phyloP scores from a whole-genome alignment of 1,140 invertebrate species.

The Scaptodrosophila lebanonensis region DNA sequence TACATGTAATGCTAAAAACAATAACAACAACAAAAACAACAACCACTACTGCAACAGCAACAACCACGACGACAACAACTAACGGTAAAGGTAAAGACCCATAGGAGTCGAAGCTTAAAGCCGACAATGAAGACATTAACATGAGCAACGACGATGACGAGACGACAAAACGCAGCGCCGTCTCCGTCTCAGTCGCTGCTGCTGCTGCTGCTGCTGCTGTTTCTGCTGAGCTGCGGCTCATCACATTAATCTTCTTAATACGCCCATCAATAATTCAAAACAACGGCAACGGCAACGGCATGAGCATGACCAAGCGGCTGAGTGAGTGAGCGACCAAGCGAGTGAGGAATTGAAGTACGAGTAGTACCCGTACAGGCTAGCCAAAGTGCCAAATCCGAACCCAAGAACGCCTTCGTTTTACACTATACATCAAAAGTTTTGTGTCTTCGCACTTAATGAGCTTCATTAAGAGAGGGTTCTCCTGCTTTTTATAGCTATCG shows the following conservation, averaged over 20 bases:
- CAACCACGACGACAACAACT: conserved; percentile 2
- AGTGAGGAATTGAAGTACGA: conserved; percentile 9
- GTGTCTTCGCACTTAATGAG: too few species aligned
- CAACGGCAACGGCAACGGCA: conserved; percentile 58
- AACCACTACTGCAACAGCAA: not conserved
- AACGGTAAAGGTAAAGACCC: conserved; percentile 60
- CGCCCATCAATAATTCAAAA: conserved; percentile 75
- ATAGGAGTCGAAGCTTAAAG: too few species aligned
- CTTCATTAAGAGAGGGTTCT: too few species aligned
- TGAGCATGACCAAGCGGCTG: conserved; percentile 12
- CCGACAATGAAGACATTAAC: conserved; percentile 74
- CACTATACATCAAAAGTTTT: too few species aligned
- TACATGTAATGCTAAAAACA: too few species aligned
- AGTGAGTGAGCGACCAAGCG: conserved; percentile 1
- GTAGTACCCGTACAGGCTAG: not conserved
- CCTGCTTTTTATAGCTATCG: too few species aligned
- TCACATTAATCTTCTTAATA: conserved; percentile 76
- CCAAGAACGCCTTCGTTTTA: too few species aligned
- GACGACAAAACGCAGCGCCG: conserved; percentile 63
- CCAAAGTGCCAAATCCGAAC: too few species aligned
- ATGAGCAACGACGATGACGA: conserved; percentile 58
- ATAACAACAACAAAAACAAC: too few species aligned
- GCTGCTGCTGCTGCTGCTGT: too few species aligned
- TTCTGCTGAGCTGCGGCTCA: too few species aligned
- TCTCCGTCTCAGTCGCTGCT: too few species aligned